Evolutionary conservation across 2,797 vertebrate species (phyloP).

Genomic region (Hoplostethus atlanticus): DNA sequence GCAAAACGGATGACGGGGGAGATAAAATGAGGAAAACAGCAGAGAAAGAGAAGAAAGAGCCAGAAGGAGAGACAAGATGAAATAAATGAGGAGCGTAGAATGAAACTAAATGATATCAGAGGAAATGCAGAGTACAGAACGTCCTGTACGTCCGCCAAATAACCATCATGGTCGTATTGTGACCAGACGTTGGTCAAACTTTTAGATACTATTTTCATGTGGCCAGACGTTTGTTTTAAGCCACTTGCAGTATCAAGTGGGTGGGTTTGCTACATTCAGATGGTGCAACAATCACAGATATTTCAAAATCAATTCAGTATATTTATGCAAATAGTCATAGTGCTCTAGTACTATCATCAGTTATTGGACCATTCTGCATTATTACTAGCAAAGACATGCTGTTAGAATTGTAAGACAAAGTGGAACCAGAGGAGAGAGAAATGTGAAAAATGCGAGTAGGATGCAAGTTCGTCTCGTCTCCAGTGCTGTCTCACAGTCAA

Average conservation of each 20-base stretch:
- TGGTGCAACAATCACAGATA: no score
- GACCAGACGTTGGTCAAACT: no score
- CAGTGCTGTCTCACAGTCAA: constrained; percentile 44
- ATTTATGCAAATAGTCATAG: no score
- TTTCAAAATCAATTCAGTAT: no score
- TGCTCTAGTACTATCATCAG: neutral
- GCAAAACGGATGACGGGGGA: neutral
- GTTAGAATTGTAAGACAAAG: neutral
- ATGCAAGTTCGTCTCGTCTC: constrained; percentile 34
- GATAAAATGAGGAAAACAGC: neutral
- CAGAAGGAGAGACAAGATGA: neutral
- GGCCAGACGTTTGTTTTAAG: no score
- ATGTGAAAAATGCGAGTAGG: neutral
- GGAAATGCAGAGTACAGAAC: no score
- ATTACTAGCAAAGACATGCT: neutral
- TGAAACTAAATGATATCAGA: neutral
- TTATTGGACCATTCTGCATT: neutral
- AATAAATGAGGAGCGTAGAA: neutral
- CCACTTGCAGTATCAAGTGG: no score
- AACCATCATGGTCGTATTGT: no score
- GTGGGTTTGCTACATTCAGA: no score
- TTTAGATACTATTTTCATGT: no score
- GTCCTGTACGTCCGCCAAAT: no score
- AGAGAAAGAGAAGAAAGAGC: neutral
- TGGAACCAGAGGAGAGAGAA: neutral